Evolutionary conservation across 2,888 invertebrate species (phyloP).

Genomic region (Lasioglossum figueresi): DNA sequence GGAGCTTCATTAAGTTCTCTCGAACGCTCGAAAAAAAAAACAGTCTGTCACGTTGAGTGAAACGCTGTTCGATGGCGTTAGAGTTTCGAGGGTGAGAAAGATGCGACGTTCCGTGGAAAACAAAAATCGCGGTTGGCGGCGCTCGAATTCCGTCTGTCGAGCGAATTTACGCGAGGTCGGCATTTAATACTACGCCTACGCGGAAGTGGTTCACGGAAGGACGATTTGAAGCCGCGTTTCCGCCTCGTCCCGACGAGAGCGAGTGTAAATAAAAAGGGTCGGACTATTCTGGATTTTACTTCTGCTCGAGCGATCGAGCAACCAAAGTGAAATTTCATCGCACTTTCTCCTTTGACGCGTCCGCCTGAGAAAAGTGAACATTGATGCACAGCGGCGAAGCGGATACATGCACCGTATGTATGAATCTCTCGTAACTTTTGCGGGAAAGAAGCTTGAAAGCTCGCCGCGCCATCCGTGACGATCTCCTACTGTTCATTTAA

Average conservation of each 20-base stretch:
- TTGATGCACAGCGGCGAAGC: constrained; percentile 3
- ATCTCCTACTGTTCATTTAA: constrained; percentile 1
- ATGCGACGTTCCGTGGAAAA: neutral
- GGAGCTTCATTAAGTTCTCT: neutral
- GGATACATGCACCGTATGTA: neutral
- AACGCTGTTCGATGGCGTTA: neutral
- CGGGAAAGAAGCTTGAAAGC: neutral
- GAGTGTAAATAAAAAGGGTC: constrained; percentile 8
- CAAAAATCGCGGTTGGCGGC: constrained; percentile 2
- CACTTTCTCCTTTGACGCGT: constrained; percentile 24
- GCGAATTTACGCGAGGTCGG: constrained; percentile 19
- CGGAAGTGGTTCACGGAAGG: constrained; percentile 20
- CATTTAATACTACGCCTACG: constrained; percentile 14
- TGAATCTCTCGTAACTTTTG: neutral
- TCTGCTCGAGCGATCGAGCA: constrained; percentile 12
- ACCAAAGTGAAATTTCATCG: constrained; percentile 19
- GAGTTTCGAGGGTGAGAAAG: neutral
- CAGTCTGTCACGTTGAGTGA: neutral
- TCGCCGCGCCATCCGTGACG: neutral
- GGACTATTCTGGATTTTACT: constrained; percentile 10
- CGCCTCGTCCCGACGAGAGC: neutral
- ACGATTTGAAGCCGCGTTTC: constrained; percentile 11
- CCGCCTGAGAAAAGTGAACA: neutral
- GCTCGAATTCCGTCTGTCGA: constrained; percentile 2
- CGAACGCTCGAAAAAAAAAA: neutral